phyloP scores from a whole-genome alignment of 2,888 invertebrate species.

The Pherbina coryleti region DNA sequence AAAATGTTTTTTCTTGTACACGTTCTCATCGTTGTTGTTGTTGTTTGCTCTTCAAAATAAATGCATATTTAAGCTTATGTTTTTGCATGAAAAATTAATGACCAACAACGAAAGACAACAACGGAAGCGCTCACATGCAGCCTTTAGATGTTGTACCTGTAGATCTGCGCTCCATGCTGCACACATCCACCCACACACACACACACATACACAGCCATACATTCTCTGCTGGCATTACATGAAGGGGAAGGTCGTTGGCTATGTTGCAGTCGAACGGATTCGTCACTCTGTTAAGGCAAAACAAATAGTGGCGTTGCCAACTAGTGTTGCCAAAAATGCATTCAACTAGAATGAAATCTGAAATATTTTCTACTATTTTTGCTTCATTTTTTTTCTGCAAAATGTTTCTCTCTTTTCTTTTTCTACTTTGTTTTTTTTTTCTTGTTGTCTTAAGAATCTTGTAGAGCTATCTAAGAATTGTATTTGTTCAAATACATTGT shows the following conservation, averaged over 20 bases:
- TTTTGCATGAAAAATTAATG: slow-evolving; percentile 20
- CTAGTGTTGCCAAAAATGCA: slow-evolving; percentile 39
- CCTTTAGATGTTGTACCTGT: neutral
- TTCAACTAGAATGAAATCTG: slow-evolving; percentile 5
- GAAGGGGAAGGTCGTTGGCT: slow-evolving; percentile 30
- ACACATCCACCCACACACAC: neutral
- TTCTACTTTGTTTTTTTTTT: neutral
- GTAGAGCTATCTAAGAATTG: neutral
- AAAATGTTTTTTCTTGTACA: neutral
- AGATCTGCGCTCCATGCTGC: neutral
- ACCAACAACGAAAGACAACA: slow-evolving; percentile 1
- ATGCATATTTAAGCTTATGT: slow-evolving; percentile 16
- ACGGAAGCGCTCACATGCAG: neutral
- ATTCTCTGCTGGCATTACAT: neutral
- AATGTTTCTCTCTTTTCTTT: neutral
- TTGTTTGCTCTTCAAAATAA: neutral
- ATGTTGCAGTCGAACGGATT: neutral
- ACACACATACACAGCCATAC: neutral
- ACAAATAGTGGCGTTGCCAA: slow-evolving; percentile 6
- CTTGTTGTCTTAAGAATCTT: neutral
- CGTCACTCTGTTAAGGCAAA: neutral
- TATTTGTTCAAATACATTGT: slow-evolving; percentile 13
- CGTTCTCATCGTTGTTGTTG: neutral
- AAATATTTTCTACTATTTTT: neutral
- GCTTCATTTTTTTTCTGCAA: neutral